These are phyloP conservation scores for Naja naja DNA, from an alignment of 2,113 vertebrate species.

Conservation along the genomic window DNA sequence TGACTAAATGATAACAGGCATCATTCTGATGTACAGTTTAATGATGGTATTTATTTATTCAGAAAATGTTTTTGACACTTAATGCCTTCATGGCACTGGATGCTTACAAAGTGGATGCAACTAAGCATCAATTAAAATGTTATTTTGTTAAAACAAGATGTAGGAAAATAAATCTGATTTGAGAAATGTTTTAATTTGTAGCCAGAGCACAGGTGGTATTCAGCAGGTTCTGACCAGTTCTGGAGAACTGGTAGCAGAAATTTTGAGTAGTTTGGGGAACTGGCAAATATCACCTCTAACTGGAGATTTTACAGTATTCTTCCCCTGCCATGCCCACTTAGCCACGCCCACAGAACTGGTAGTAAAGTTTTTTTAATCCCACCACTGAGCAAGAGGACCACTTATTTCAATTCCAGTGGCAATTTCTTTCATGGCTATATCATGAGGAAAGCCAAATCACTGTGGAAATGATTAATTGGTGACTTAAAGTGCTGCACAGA, in stretches of 20 bases:
- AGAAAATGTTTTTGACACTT: background rate
- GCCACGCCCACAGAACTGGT: too few species aligned
- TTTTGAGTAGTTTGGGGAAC: too few species aligned
- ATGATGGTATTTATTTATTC: background rate
- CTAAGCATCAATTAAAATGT: background rate
- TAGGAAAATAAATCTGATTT: background rate
- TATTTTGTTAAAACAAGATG: background rate
- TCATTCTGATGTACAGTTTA: background rate
- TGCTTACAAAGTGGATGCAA: background rate
- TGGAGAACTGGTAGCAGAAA: too few species aligned
- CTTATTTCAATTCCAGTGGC: background rate
- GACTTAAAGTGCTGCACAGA: background rate
- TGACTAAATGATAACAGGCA: background rate
- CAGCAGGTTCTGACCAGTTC: too few species aligned
- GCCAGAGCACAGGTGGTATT: background rate
- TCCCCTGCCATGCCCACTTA: too few species aligned
- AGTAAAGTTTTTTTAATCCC: too few species aligned
- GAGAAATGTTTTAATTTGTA: background rate
- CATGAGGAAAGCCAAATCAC: background rate
- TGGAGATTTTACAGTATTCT: too few species aligned
- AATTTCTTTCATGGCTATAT: background rate
- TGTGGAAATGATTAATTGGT: background rate
- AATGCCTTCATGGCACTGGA: background rate
- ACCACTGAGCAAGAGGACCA: too few species aligned
- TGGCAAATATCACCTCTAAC: too few species aligned